These are phyloP conservation scores for Harpalus rubripes DNA, from an alignment of 2,888 invertebrate genomes.

Conservation along the genomic window DNA sequence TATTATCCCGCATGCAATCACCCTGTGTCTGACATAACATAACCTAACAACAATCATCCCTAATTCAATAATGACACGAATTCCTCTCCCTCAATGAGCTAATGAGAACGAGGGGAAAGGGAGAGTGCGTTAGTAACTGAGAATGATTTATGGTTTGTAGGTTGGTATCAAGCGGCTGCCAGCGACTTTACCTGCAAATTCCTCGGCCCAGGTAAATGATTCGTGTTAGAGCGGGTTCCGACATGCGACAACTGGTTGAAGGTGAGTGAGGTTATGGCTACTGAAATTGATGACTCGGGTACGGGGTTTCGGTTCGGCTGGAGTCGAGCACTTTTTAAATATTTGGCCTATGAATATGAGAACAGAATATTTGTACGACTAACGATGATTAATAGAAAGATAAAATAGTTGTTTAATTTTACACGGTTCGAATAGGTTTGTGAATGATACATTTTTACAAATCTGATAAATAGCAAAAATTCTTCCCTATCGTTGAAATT, in stretches of 20 bases:
- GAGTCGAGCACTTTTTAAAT: no score
- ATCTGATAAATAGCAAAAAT: no score
- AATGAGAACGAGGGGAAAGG: slow-evolving; percentile 20
- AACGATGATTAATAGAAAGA: no score
- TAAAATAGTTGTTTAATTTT: no score
- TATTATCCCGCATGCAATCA: slow-evolving; percentile 18
- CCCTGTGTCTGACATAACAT: background rate
- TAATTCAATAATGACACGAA: slow-evolving; percentile 42
- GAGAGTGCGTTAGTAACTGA: slow-evolving; percentile 8
- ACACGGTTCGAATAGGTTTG: no score
- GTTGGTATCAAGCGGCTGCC: background rate
- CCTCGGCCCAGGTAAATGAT: slow-evolving; percentile 42
- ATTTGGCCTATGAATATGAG: no score
- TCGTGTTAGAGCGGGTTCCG: slow-evolving; percentile 23
- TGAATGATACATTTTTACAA: no score
- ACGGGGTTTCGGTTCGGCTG: no score
- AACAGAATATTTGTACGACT: no score
- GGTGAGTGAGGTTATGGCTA: slow-evolving; percentile 16
- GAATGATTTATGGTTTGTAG: slow-evolving; percentile 35
- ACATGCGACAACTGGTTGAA: slow-evolving; percentile 20
- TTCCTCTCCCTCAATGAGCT: slow-evolving; percentile 32
- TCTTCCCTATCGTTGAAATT: no score
- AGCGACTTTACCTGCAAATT: slow-evolving; percentile 28
- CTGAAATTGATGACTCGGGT: background rate
- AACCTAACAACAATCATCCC: slow-evolving; percentile 35